A percentile compares a stretch with the other conserved stretches of the same genome.
phyloP scores from a whole-genome alignment of 2,888 invertebrate species.

The Clostera curtula region DNA sequence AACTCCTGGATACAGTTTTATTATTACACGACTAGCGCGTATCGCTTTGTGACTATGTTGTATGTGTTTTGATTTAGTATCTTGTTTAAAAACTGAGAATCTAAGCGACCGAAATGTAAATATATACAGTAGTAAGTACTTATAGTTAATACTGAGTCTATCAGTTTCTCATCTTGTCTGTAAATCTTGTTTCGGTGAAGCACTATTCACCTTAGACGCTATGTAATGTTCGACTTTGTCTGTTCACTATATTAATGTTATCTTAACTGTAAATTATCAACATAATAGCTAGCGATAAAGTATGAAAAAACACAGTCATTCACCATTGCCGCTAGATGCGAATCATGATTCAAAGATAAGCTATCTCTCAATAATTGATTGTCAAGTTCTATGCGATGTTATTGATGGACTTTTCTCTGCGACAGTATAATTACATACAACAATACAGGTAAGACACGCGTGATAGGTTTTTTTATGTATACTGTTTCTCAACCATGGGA shows the following conservation, averaged over 20 bases:
- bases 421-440: constrained; percentile 21
- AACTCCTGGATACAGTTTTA: no score
- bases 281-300: constrained; percentile 17
- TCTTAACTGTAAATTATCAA: constrained; percentile 25
- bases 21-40: no score
- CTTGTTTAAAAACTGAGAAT: no score
- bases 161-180: no score
- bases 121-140: no score
- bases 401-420: constrained; percentile 16
- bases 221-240: constrained; percentile 32
- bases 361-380: constrained; percentile 7
- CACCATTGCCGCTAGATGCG: neutral
- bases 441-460: constrained; percentile 19
- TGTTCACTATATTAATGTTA: constrained; percentile 22
- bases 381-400: constrained; percentile 3
- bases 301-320: constrained; percentile 13
- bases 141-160: no score
- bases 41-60: no score
- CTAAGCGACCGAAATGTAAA: no score
- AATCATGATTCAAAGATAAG: constrained; percentile 13
- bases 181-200: no score
- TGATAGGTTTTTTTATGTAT: constrained; percentile 20
- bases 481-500: no score
- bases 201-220: constrained; percentile 26
- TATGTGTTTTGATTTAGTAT: no score